Base-by-base conservation (phyloP, 2,888 invertebrate species). In the Acronicta alni region DNA sequence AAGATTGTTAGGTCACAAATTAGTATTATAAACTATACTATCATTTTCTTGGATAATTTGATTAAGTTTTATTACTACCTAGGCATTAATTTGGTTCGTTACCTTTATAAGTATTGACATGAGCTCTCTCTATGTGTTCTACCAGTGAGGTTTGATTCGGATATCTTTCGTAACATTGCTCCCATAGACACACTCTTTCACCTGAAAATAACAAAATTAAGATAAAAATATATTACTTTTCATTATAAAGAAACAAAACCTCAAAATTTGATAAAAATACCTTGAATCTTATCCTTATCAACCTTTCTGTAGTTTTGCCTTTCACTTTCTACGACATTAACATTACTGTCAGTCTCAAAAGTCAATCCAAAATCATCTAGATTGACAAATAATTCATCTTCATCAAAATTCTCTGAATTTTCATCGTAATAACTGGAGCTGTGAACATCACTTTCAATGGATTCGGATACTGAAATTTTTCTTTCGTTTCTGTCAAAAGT, bases 101-200 rank as follows among this genome's bases (percentile, higher is more conserved):
- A 95, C 95, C 96, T 95, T 96, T 96, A 87, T 95, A 97, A 79
- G 97, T 95, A 85, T 99, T 98, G 38, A 99, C 98, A 87, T 99
- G 99, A 42, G 96, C 95, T 80, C 97, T 96, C 82, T 98, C 98
- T 49, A 98, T 98, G 79, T 98, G 98, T 57, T 96, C 96, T 1
- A 98, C 98, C 64, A 99, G 94, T 8, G 96, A 95, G 52, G 95
- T 96, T 85, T 98, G 98, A 72, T 96, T 96, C 3, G 96, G 95
- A 89, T 98, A 98, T 74, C 96, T 95, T 79, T 96, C 95, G 75
- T 96, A 96, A 86, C 99, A 99, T 60, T 97, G 96, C 62, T 97
- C 96, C 99, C 99, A 99, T 75, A 96, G 96, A 86, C 99, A 99
- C 16, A 87, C 79, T 75, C 90, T 83, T 75, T 94, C 94, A 67